phyloP scores from a whole-genome alignment of 2,797 vertebrate genomes.

The Numenius phaeopus region DNA sequence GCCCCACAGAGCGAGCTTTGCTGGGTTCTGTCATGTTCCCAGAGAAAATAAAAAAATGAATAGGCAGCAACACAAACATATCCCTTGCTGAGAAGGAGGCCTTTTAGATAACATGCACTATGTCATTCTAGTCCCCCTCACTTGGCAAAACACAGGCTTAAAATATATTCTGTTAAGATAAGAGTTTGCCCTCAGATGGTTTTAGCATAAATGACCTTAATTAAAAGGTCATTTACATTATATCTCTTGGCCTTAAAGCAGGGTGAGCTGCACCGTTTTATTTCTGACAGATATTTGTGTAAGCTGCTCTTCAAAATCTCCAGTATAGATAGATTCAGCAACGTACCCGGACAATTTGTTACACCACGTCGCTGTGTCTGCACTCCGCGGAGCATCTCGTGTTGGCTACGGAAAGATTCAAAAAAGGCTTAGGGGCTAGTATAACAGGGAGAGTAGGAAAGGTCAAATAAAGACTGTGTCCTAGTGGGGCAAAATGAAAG shows the following conservation, averaged over 20 bases:
- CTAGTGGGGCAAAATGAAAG: constrained; percentile 15
- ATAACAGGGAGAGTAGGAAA: constrained; percentile 28
- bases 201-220: constrained; percentile 22
- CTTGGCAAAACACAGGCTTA: not conserved
- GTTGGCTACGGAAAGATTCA: not conserved
- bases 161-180: not conserved
- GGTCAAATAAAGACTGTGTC: not conserved
- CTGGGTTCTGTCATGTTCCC: not conserved
- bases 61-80: not conserved
- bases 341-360: not conserved
- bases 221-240: constrained; percentile 39
- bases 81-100: not conserved
- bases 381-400: fast-evolving
- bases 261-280: not conserved
- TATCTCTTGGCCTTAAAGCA: not conserved
- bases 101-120: not conserved
- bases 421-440: constrained; percentile 3
- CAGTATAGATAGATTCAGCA: not conserved
- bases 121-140: not conserved
- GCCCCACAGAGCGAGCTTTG: not conserved
- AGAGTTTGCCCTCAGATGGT: not conserved
- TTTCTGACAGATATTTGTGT: constrained; percentile 34
- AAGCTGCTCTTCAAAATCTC: not conserved
- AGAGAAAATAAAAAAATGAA: constrained; percentile 22
- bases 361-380: fast-evolving